Evolutionary conservation across 2,888 invertebrate species (phyloP).

Genomic region (Chrysotoxum bicinctum): DNA sequence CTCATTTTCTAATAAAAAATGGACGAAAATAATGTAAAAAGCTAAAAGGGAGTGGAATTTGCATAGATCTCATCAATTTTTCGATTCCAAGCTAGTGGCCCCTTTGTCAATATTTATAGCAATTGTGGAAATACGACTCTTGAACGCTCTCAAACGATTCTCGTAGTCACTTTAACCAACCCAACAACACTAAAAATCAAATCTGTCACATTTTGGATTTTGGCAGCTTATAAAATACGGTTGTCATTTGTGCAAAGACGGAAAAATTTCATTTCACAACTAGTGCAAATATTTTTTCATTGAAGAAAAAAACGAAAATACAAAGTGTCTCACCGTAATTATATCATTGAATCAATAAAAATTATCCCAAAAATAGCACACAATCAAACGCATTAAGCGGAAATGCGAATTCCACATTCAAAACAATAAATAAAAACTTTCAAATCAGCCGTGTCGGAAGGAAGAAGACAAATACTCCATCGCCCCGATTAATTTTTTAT

Average conservation of each 20-base stretch:
- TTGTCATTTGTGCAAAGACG: slow-evolving; percentile 42
- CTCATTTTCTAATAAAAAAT: no score
- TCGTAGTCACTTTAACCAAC: slow-evolving; percentile 26
- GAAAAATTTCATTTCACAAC: slow-evolving; percentile 64
- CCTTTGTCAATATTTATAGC: no score
- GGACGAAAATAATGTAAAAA: no score
- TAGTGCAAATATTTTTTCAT: slow-evolving; percentile 57
- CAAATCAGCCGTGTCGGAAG: neutral
- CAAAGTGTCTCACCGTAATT: slow-evolving; percentile 47
- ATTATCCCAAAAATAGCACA: slow-evolving; percentile 1
- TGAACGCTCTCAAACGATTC: neutral
- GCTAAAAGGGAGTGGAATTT: no score
- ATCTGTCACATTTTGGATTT: slow-evolving; percentile 17
- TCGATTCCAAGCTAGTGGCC: no score
- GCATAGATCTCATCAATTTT: no score
- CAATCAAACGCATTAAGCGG: slow-evolving; percentile 8
- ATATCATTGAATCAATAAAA: slow-evolving; percentile 27
- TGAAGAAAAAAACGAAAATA: slow-evolving; percentile 46
- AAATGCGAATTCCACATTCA: slow-evolving; percentile 45
- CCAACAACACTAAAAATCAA: neutral
- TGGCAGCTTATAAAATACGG: slow-evolving; percentile 38
- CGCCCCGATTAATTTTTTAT: neutral
- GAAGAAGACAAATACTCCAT: neutral
- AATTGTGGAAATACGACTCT: neutral
- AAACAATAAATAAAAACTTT: slow-evolving; percentile 34